Conservation (phyloP, 2,113 vertebrate species). For the Eolophus roseicapilla region DNA sequence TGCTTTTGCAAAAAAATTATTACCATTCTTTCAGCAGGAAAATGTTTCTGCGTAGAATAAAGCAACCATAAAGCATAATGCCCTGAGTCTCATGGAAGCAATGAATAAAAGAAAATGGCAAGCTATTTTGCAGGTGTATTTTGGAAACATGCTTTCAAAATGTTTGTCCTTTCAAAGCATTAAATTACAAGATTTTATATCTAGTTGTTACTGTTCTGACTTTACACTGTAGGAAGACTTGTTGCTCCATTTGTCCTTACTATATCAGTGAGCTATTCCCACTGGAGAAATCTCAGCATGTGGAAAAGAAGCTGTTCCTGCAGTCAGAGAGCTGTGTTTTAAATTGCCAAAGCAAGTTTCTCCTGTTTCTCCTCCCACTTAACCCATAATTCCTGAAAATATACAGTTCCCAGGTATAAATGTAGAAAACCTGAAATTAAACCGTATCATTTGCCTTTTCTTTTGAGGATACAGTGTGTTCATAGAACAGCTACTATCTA, state of each 20-base stretch:
- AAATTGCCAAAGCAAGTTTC: not conserved
- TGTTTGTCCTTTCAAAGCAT: not conserved
- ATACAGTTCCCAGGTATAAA: not conserved
- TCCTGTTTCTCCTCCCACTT: not conserved
- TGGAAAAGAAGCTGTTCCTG: not conserved
- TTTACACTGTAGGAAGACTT: not conserved
- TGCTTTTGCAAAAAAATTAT: not conserved
- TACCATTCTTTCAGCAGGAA: not conserved
- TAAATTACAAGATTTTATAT: not conserved
- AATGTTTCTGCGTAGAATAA: not conserved
- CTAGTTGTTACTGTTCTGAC: not conserved
- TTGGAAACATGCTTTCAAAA: not conserved
- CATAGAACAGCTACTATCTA: not conserved
- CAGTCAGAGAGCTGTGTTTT: not conserved
- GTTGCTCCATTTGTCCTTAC: not conserved
- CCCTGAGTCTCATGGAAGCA: not conserved
- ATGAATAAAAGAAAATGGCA: not conserved
- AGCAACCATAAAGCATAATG: not conserved
- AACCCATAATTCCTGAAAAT: conserved; percentile 5
- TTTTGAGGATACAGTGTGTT: not conserved
- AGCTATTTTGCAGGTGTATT: not conserved
- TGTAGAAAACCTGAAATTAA: conserved; percentile 2
- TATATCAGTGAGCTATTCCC: not conserved
- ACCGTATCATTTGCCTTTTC: not conserved
- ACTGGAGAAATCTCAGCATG: not conserved